phyloP scores from a whole-genome alignment of 2,888 invertebrate species.

The Fragum whitleyi region DNA sequence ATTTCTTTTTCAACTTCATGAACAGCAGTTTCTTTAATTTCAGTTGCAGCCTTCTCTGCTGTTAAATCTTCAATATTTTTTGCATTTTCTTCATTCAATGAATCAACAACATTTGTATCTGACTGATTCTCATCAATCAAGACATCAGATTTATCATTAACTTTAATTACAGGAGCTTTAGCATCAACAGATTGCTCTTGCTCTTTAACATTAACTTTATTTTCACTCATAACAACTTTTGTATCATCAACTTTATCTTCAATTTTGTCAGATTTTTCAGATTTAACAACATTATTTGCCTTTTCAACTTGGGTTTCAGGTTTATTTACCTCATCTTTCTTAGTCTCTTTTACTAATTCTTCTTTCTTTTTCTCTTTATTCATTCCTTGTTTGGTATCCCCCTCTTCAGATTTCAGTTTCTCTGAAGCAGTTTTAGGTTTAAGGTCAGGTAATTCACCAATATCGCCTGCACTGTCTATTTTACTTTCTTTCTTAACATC shows the following conservation, averaged over 20 bases:
- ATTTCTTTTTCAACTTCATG: background rate
- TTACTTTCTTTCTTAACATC: slow-evolving; percentile 17
- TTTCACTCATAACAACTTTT: background rate
- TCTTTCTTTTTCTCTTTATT: background rate
- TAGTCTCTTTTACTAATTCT: background rate
- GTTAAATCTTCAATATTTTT: too few relatives aligned
- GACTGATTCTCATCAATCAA: background rate
- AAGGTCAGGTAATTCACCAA: background rate
- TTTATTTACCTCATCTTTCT: background rate
- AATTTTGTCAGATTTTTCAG: background rate
- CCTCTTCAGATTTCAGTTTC: background rate
- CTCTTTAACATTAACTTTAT: too few relatives aligned
- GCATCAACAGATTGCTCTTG: too few relatives aligned
- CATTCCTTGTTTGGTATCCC: background rate
- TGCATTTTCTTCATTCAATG: too few relatives aligned
- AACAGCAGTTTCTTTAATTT: background rate
- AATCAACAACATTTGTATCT: background rate
- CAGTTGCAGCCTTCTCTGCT: too few relatives aligned
- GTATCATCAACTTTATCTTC: background rate
- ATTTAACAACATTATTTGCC: background rate
- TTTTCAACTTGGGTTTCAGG: background rate
- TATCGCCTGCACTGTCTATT: background rate
- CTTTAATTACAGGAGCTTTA: slow-evolving; percentile 23
- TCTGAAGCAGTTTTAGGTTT: slow-evolving; percentile 10
- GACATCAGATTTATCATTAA: background rate